Evolutionary conservation across 1,140 invertebrate genomes (phyloP), one percentile per base, ranked within the genome.

Genomic region (Bombus pascuorum): DNA sequence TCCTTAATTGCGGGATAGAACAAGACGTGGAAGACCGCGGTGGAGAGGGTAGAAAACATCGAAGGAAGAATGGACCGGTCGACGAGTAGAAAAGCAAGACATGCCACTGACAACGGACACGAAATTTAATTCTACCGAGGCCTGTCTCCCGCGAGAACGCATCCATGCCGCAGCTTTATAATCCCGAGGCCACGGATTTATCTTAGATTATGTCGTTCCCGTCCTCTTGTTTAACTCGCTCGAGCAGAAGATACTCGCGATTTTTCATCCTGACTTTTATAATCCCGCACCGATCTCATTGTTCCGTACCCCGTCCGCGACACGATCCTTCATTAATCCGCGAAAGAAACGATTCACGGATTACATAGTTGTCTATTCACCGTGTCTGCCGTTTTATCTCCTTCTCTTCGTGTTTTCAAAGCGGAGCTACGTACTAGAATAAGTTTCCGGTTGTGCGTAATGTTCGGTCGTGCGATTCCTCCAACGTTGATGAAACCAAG

Each of bases 251-350:
- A 37, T 15, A 44, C 6, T 32, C 77, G 8, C 57, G 77, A 73
- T 85, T 73, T 85, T 66, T 65, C 57, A 73, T 34, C 32, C 5
- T 39, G 83, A 65, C 70, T 73, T 72, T 80, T 65, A 85, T 81
- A 81, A 81, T 81, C 18, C 28, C 83, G 8, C 8, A 22, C 10
- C 47, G 12, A 44, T 59, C 75, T 59, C 39, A 22, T 82, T 82
- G 57, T 53, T 53, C 18, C 68, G 18, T 6, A 8, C 42, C 34
- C 71, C 47, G 18, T 53, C 47, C 47, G 12, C 80, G n/a, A 28
- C 22, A 15, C 47, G n/a, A 13, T 25, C 47, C n/a, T 47, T n/a
- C 3, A 79, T 28, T 79, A 72, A 77, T 78, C 66, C 82, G 53
- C 39, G 75, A 72, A 39, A 66, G 62, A 5, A 66, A 32, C n/a